A percentile compares a stretch with the other conserved stretches of the same genome.
Conservation (phyloP, 2,113 vertebrate species). For the Genyomyrus donnyi region DNA sequence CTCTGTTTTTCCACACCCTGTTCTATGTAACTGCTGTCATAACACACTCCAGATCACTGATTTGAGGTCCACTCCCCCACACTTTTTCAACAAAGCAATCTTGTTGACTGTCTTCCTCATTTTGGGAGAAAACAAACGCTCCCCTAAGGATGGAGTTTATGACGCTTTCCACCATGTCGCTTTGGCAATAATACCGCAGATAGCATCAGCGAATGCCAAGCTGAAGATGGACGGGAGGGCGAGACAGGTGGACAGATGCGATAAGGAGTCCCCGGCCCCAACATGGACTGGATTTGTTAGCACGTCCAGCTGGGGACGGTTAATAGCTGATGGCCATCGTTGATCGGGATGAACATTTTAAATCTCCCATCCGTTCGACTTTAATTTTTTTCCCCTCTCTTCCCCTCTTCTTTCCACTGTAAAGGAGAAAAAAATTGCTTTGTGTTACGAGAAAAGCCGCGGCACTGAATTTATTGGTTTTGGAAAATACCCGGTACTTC, state of each 20-base stretch:
- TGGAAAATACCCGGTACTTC: background rate
- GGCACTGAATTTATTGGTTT: background rate
- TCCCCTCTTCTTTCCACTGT: constrained; percentile 19
- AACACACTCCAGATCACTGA: background rate
- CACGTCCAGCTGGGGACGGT: constrained; percentile 37
- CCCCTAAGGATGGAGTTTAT: background rate
- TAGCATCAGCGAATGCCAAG: constrained; percentile 13
- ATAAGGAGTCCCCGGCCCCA: constrained; percentile 38
- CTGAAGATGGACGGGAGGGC: constrained; percentile 21
- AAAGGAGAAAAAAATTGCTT: background rate
- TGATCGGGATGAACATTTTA: constrained; percentile 32
- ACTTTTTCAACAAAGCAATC: constrained; percentile 5
- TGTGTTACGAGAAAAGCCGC: background rate
- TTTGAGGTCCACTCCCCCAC: background rate
- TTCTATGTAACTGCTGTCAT: background rate
- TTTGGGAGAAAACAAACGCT: constrained; percentile 15
- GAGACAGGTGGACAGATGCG: constrained; percentile 46
- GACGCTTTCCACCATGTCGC: constrained; percentile 7
- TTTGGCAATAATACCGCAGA: constrained; percentile 17
- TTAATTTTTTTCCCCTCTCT: constrained; percentile 21
- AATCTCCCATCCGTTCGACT: constrained; percentile 29
- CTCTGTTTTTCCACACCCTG: background rate
- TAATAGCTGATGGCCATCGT: constrained; percentile 47
- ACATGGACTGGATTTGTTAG: constrained; percentile 13
- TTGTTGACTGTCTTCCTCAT: constrained; percentile 4